Percentiles rank a stretch among this genome's conserved stretches.
These are phyloP conservation scores for Scaptomyza montana DNA, from an alignment of 1,140 invertebrate species.

Conservation along the genomic window DNA sequence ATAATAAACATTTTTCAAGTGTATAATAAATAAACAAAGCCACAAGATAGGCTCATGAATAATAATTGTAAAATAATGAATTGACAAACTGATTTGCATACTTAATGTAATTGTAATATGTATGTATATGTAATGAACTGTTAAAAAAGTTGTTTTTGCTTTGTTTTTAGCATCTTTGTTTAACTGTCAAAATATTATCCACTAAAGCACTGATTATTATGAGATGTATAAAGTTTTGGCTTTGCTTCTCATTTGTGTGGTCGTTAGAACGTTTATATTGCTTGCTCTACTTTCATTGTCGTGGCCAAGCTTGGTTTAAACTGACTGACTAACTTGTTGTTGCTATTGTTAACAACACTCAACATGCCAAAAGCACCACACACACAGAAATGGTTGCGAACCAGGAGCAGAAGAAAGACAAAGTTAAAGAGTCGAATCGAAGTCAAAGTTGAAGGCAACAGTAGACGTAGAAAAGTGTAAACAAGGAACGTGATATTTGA, in stretches of 20 bases:
- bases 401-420: no score
- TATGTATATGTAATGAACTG: no score
- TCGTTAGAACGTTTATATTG: slow-evolving; percentile 22
- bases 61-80: no score
- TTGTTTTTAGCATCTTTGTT: no score
- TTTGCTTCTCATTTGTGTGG: slow-evolving; percentile 14
- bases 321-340: not conserved
- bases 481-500: slow-evolving; percentile 80
- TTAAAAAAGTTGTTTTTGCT: no score
- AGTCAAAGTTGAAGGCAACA: not conserved
- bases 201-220: not conserved
- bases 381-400: not conserved
- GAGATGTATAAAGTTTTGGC: slow-evolving; percentile 11
- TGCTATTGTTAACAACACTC: slow-evolving; percentile 37
- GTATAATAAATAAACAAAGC: no score
- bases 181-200: no score
- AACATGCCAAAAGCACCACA: slow-evolving; percentile 21
- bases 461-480: slow-evolving; percentile 55
- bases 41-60: no score
- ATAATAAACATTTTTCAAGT: no score
- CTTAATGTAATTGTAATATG: no score
- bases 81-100: no score
- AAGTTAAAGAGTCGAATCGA: slow-evolving; percentile 4
- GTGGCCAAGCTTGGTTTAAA: not conserved
- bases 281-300: slow-evolving; percentile 25